These are phyloP conservation scores for Aphaenogaster floridana DNA, from an alignment of 1,140 invertebrate species.

Conservation along the genomic window DNA sequence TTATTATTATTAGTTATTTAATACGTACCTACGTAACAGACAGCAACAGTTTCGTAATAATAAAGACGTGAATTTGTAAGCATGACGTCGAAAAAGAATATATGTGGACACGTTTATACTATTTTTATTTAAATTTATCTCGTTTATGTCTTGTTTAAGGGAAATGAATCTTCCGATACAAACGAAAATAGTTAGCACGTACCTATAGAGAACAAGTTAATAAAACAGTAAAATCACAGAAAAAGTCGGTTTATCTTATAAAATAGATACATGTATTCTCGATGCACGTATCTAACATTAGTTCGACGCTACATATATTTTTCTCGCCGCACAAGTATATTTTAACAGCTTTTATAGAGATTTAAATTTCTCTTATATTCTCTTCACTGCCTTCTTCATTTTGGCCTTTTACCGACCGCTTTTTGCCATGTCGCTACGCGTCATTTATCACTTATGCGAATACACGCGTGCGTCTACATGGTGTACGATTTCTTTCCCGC, in stretches of 20 bases:
- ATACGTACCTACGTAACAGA: neutral
- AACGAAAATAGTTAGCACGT: neutral
- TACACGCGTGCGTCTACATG: neutral
- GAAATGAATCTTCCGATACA: neutral
- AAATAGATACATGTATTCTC: neutral
- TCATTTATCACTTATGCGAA: constrained; percentile 55
- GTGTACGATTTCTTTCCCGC: constrained; percentile 8
- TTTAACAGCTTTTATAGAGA: neutral
- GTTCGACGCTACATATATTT: neutral
- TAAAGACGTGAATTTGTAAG: neutral
- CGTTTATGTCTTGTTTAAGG: neutral
- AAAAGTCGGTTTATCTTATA: neutral
- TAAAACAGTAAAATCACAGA: neutral
- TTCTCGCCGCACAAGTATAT: neutral
- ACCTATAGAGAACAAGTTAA: neutral
- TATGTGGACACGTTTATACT: neutral
- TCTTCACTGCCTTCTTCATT: neutral
- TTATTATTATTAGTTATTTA: neutral
- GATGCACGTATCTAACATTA: neutral
- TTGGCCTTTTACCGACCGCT: constrained; percentile 50
- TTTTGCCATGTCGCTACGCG: constrained; percentile 10
- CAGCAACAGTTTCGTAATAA: neutral
- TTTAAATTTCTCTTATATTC: neutral
- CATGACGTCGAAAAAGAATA: neutral
- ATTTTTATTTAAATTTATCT: neutral